phyloP scores from a whole-genome alignment of 2,113 vertebrate genomes.

The Macrotis lagotis region DNA sequence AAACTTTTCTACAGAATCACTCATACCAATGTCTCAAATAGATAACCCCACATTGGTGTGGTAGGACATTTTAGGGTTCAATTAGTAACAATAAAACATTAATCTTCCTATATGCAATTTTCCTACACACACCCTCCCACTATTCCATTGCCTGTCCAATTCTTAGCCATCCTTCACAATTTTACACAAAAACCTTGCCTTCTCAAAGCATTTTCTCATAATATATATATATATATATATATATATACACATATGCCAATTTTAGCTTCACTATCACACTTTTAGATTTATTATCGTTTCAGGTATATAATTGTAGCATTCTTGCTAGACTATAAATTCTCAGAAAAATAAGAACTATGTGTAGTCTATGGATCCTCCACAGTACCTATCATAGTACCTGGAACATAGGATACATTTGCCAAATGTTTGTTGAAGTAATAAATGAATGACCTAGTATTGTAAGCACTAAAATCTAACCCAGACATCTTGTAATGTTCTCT shows the following conservation, averaged over 20 bases:
- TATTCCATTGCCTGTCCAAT: not conserved
- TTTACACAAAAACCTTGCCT: not conserved
- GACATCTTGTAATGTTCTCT: not conserved
- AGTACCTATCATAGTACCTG: not conserved
- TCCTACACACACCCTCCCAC: not conserved
- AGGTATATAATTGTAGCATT: not conserved
- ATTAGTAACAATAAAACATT: not conserved
- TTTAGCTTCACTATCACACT: not conserved
- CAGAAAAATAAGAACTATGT: not conserved
- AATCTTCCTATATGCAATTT: conserved; percentile 9
- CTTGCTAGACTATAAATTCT: not conserved
- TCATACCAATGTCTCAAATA: not conserved
- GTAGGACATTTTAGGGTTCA: not conserved
- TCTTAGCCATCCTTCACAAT: not conserved
- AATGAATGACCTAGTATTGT: not conserved
- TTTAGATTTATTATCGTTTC: not conserved
- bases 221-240: too few relatives aligned
- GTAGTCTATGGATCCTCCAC: not conserved
- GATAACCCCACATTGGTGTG: not conserved
- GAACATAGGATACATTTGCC: not conserved
- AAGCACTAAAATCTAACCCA: not conserved
- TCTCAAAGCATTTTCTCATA: not conserved
- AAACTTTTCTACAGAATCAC: not conserved
- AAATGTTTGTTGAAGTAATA: not conserved
- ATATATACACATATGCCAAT: too few relatives aligned